A percentile compares a stretch with the other conserved stretches of the same genome.
Conservation (phyloP, 2,113 vertebrate species). For the Vulpes lagopus region DNA sequence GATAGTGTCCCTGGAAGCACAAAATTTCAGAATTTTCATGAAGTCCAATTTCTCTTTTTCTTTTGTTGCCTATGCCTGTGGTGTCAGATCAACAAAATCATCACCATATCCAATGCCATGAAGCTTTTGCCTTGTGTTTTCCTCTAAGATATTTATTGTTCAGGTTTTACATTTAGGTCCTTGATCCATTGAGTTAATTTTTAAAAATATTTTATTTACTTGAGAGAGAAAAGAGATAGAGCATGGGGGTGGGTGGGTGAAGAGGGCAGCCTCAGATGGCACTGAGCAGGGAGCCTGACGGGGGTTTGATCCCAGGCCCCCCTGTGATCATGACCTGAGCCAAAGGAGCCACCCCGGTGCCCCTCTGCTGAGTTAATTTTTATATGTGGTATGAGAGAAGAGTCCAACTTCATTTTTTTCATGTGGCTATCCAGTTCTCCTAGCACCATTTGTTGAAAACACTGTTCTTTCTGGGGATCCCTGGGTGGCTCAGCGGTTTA, state of each 20-base stretch:
- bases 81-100: no score
- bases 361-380: background rate
- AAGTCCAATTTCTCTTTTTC: background rate
- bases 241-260: no score
- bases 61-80: rapidly evolving
- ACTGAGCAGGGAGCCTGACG: no score
- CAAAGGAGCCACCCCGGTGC: no score
- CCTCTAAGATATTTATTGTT: background rate
- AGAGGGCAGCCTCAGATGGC: no score
- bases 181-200: background rate
- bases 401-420: background rate
- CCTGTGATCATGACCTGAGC: no score
- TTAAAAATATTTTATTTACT: background rate
- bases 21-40: background rate
- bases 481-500: no score
- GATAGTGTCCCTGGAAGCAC: background rate
- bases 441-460: background rate
- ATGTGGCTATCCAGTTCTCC: background rate
- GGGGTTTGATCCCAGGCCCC: no score
- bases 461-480: background rate
- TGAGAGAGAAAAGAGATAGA: no score
- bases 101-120: rapidly evolving
- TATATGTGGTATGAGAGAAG: background rate
- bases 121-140: background rate
- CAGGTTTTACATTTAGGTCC: background rate